phyloP scores from a whole-genome alignment of 2,888 invertebrate species.

The Sphaeridia pumilis region DNA sequence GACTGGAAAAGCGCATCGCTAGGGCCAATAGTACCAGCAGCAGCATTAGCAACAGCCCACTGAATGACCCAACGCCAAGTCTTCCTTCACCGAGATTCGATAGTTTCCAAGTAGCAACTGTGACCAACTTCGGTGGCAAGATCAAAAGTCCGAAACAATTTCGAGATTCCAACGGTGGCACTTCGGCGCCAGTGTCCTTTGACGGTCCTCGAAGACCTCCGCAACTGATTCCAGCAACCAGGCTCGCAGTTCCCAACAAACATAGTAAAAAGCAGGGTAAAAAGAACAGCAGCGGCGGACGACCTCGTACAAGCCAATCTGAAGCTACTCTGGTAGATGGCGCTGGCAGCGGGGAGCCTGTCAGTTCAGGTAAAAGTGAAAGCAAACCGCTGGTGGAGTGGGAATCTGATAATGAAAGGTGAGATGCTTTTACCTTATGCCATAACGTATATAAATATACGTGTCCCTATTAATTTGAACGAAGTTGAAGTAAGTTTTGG shows the following conservation, averaged over 20 bases:
- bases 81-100: neutral
- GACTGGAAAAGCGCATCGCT: conserved; percentile 29
- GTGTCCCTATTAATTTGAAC: too few species aligned
- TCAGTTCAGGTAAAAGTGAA: too few species aligned
- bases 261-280: conserved; percentile 2
- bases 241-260: conserved; percentile 31
- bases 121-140: neutral
- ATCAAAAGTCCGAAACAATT: neutral
- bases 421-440: too few species aligned
- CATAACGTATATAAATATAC: too few species aligned
- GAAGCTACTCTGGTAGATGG: too few species aligned
- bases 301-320: too few species aligned
- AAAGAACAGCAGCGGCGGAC: conserved; percentile 1
- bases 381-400: conserved; percentile 50
- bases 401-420: conserved; percentile 50
- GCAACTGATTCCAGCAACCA: conserved; percentile 28
- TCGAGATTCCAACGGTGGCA: neutral
- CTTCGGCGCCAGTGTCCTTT: conserved; percentile 7
- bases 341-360: conserved; percentile 7
- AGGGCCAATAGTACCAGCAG: conserved; percentile 14
- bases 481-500: too few species aligned
- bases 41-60: neutral
- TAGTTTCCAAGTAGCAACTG: neutral
- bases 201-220: conserved; percentile 23
- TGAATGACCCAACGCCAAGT: neutral